Evolutionary conservation across 1,140 invertebrate species (phyloP).

Genomic region (Gonioctena quinquepunctata): DNA sequence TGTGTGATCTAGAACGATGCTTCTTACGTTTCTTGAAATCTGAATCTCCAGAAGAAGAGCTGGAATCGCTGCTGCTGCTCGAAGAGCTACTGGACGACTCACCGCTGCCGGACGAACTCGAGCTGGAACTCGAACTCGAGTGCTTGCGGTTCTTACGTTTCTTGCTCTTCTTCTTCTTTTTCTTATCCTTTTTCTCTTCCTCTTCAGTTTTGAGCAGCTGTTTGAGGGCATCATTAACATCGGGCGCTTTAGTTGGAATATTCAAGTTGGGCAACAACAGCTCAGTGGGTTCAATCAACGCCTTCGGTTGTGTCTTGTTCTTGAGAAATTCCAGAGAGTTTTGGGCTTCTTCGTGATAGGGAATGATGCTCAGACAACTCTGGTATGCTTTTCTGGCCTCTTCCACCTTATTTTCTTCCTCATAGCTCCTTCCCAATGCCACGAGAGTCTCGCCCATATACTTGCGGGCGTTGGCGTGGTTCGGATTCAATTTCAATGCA

Average conservation of each 20-base stretch:
- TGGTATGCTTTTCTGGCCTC: conserved; percentile 84
- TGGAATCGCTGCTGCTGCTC: conserved; percentile 64
- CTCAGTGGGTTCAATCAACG: conserved; percentile 64
- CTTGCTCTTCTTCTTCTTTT: conserved; percentile 71
- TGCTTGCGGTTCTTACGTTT: conserved; percentile 71
- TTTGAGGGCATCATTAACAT: conserved; percentile 69
- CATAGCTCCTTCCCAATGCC: conserved; percentile 80
- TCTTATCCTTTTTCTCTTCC: conserved; percentile 74
- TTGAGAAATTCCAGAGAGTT: conserved; percentile 79
- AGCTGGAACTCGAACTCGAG: conserved; percentile 61
- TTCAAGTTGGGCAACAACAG: conserved; percentile 59
- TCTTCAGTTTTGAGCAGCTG: conserved; percentile 61
- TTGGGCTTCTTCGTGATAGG: conserved; percentile 82
- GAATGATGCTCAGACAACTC: conserved; percentile 77
- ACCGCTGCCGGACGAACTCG: conserved; percentile 67
- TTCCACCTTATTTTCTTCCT: conserved; percentile 82
- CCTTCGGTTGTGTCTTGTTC: conserved; percentile 64
- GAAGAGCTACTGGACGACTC: conserved; percentile 55
- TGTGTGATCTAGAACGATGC: conserved; percentile 55
- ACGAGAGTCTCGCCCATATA: conserved; percentile 92
- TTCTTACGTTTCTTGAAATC: conserved; percentile 66
- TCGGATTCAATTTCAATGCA: conserved; percentile 84
- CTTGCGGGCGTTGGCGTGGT: conserved; percentile 91
- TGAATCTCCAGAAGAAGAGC: conserved; percentile 66
- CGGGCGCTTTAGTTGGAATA: conserved; percentile 56